Conservation (phyloP, 2,797 vertebrate species). For the Natrix natrix region DNA sequence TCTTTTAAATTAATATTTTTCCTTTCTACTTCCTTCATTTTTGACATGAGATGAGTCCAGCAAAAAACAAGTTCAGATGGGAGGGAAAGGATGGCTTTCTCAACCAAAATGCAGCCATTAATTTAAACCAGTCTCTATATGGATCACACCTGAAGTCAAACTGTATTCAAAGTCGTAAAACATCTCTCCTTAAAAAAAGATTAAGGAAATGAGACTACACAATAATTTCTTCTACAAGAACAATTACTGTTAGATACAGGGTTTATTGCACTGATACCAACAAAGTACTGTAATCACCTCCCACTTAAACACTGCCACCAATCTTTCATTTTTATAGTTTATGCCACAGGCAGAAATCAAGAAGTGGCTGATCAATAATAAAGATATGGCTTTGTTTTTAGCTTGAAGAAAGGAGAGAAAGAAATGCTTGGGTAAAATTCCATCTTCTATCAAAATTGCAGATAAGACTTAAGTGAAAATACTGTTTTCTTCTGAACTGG, state of each 20-base stretch:
- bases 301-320: conserved; percentile 25
- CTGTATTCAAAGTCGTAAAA: neutral
- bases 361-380: conserved; percentile 28
- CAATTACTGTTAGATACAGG: neutral
- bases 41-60: neutral
- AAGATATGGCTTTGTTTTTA: conserved; percentile 12
- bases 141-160: neutral
- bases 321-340: conserved; percentile 23
- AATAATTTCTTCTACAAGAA: neutral
- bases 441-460: neutral
- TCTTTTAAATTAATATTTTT: neutral
- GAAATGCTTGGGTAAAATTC: conserved; percentile 25
- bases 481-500: neutral
- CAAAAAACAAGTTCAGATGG: neutral
- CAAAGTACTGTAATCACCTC: conserved; percentile 17
- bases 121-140: neutral
- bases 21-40: neutral
- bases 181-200: neutral
- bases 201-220: neutral
- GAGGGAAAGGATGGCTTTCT: neutral
- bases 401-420: conserved; percentile 11
- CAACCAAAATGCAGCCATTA: neutral
- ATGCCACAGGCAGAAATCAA: conserved; percentile 31
- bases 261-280: conserved; percentile 8
- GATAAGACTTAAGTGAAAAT: neutral